These are phyloP conservation scores for Drosophila sproati DNA, from an alignment of 1,140 invertebrate genomes.

Conservation along the genomic window DNA sequence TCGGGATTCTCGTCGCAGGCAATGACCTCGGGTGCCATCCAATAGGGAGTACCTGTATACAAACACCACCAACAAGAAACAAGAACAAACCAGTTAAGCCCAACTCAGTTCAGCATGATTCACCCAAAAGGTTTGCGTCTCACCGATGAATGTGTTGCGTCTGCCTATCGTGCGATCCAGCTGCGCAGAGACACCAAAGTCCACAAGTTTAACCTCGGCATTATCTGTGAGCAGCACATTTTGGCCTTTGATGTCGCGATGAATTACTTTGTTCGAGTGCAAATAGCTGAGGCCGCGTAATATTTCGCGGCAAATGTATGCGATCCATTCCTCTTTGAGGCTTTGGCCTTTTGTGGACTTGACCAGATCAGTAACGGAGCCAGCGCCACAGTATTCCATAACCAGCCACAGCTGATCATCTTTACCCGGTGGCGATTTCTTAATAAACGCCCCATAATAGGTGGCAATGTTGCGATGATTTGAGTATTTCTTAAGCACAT, in stretches of 20 bases:
- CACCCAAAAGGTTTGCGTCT: constrained; percentile 16
- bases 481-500: constrained; percentile 99
- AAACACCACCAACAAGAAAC: background rate
- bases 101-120: constrained; percentile 20
- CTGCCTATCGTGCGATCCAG: constrained; percentile 99
- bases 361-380: constrained; percentile 98
- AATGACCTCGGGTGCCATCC: constrained; percentile 99
- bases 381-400: constrained; percentile 99
- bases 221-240: constrained; percentile 99
- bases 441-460: constrained; percentile 99
- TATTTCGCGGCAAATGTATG: constrained; percentile 99
- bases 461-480: constrained; percentile 99
- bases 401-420: constrained; percentile 99
- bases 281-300: constrained; percentile 98
- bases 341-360: constrained; percentile 99
- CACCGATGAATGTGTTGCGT: constrained; percentile 99
- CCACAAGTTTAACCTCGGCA: constrained; percentile 99
- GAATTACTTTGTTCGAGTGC: constrained; percentile 99
- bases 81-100: constrained; percentile 19
- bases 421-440: constrained; percentile 99
- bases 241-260: constrained; percentile 99
- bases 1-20: constrained; percentile 99
- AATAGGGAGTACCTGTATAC: constrained; percentile 93
- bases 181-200: constrained; percentile 99
- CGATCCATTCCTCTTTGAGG: constrained; percentile 99